Conservation (phyloP, 2,113 vertebrate species). For the Cacatua alba region DNA sequence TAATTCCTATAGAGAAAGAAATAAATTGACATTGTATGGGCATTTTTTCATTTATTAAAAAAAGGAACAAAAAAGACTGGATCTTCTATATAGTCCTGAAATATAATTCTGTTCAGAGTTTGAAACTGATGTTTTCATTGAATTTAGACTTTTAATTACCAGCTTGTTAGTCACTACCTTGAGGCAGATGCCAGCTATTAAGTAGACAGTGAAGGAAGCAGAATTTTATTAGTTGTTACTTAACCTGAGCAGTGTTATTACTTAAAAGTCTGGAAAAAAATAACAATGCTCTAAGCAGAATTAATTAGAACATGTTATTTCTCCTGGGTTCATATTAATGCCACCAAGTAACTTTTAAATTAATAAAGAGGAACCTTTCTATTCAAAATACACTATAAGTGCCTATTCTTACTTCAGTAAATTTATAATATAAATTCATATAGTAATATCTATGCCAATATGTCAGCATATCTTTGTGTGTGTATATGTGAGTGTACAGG, state of each 20-base stretch:
- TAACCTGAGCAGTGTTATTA: slow-evolving; percentile 43
- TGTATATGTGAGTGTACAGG: background rate
- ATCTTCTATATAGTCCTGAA: background rate
- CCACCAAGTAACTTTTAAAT: background rate
- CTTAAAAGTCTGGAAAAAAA: background rate
- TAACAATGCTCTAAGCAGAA: slow-evolving; percentile 12
- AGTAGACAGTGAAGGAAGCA: background rate
- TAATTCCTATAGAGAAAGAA: background rate
- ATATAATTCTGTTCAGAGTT: background rate
- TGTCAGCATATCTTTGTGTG: background rate
- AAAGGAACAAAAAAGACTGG: background rate
- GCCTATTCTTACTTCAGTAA: background rate
- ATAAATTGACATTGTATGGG: background rate
- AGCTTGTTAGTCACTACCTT: background rate
- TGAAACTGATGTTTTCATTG: background rate
- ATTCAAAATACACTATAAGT: background rate
- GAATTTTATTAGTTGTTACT: slow-evolving; percentile 35
- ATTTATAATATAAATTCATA: background rate
- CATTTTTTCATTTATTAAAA: background rate
- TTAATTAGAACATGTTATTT: slow-evolving; percentile 45
- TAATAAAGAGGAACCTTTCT: background rate
- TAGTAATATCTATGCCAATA: background rate
- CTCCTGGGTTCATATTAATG: slow-evolving; percentile 17
- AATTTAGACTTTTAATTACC: slow-evolving; percentile 3
- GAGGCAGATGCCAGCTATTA: slow-evolving; percentile 24